Evolutionary conservation across 2,888 invertebrate genomes (phyloP).

Genomic region (Boloria euphrosyne): DNA sequence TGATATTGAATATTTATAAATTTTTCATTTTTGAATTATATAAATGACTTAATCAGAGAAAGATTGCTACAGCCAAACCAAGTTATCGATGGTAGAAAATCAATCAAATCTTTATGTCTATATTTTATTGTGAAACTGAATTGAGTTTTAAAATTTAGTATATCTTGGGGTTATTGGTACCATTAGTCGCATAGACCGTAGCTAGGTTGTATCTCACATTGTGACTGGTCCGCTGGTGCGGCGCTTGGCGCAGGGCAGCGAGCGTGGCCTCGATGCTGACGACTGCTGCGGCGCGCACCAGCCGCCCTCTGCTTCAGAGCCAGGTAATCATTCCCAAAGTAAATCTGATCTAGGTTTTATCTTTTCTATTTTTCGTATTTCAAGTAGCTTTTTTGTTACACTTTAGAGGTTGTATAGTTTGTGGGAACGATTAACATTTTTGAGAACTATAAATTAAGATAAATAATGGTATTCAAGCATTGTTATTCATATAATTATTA

Average conservation of each 20-base stretch:
- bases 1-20: no score
- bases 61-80: not conserved
- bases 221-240: constrained; percentile 82
- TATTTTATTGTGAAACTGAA: not conserved
- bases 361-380: not conserved
- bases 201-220: constrained; percentile 81
- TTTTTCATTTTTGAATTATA: no score
- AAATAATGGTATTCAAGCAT: no score
- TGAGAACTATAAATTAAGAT: no score
- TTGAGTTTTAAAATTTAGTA: not conserved
- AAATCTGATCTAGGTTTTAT: not conserved
- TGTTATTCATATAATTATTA: no score
- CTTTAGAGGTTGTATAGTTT: no score
- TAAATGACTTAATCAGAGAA: not conserved
- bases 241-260: constrained; percentile 82
- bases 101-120: no score
- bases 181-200: constrained; percentile 63
- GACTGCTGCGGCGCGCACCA: constrained; percentile 78
- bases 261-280: constrained; percentile 79
- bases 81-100: no score
- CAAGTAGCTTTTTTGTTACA: not conserved
- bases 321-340: constrained; percentile 57
- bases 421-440: no score
- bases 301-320: constrained; percentile 77
- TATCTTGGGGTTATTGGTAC: constrained; percentile 58